phyloP scores from a whole-genome alignment of 2,797 vertebrate species.

The Psittacula derbiana region DNA sequence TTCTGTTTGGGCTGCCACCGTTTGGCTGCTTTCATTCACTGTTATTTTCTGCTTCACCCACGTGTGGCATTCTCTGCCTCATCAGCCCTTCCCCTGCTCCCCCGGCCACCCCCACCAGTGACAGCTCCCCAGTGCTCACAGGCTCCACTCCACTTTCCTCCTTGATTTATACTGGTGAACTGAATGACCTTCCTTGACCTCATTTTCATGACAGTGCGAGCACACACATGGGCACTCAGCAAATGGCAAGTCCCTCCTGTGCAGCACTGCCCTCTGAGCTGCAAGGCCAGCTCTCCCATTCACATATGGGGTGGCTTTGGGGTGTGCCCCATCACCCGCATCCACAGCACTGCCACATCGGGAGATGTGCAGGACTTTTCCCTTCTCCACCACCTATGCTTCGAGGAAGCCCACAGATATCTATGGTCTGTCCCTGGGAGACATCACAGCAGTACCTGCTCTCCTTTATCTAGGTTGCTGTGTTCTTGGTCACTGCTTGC shows the following conservation, averaged over 20 bases:
- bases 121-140: conserved; percentile 38
- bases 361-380: background rate
- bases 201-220: conserved; percentile 58
- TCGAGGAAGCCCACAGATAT: rapidly evolving
- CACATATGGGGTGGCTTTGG: background rate
- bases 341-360: background rate
- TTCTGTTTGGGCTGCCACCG: conserved; percentile 37
- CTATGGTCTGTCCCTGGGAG: background rate
- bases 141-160: conserved; percentile 56
- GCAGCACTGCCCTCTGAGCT: background rate
- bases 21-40: background rate
- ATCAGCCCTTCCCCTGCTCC: background rate
- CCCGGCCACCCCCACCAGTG: background rate
- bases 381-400: background rate
- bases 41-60: background rate
- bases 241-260: background rate
- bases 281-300: background rate
- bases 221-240: background rate
- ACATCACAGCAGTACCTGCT: background rate
- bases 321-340: background rate
- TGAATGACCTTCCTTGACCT: conserved; percentile 68
- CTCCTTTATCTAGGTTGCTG: background rate
- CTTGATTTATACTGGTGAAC: conserved; percentile 69
- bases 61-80: background rate
- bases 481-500: rapidly evolving